Conservation (phyloP, 2,888 invertebrate genomes). For the Orthosia incerta region DNA sequence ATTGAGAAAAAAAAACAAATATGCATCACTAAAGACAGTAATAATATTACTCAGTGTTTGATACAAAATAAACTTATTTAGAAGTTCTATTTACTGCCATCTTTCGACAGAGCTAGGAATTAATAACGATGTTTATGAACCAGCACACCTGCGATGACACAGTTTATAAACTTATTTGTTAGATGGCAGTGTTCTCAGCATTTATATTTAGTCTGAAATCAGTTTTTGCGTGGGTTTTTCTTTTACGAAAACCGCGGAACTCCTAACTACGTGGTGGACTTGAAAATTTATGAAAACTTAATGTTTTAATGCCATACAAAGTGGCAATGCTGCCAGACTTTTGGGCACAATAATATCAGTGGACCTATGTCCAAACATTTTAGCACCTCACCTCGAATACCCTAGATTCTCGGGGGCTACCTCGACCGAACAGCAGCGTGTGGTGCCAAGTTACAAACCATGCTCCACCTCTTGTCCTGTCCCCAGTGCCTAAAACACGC, state of each 20-base stretch:
- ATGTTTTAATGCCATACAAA: no score
- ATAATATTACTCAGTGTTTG: background rate
- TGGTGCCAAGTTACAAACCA: no score
- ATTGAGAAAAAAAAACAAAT: no score
- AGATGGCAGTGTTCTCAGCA: slow-evolving; percentile 32
- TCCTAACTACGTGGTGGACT: background rate
- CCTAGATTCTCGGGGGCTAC: no score
- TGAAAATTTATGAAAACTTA: background rate
- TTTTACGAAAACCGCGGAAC: background rate
- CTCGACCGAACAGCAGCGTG: no score
- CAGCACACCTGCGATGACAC: background rate
- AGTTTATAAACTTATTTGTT: background rate
- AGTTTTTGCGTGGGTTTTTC: background rate
- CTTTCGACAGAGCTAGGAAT: background rate
- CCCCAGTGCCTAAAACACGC: no score
- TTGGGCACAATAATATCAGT: no score
- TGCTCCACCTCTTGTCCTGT: no score
- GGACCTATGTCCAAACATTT: no score
- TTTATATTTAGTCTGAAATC: background rate
- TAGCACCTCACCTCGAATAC: no score
- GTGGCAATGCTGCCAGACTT: no score
- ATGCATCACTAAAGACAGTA: no score
- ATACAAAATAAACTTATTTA: background rate
- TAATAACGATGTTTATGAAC: background rate
- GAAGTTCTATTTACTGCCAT: slow-evolving; percentile 25